A percentile compares a stretch with the other conserved stretches of the same genome.
Evolutionary conservation across 2,888 invertebrate genomes (phyloP).

Genomic region (Tenthredo distinguenda): DNA sequence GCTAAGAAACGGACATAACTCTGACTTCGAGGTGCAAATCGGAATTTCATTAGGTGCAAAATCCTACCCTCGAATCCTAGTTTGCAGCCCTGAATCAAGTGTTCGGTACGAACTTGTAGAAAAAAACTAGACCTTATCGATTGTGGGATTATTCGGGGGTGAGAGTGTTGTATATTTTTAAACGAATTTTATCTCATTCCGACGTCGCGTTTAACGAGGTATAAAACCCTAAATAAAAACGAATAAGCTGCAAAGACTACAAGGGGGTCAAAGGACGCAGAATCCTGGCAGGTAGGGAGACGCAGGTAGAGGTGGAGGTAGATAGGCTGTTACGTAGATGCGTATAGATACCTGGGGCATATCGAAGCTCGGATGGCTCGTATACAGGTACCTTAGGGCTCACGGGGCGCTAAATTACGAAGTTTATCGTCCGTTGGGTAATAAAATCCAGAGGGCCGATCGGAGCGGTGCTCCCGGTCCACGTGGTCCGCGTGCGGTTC

Average conservation of each 20-base stretch:
- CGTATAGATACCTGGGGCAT: constrained; percentile 19
- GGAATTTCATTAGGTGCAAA: too few species aligned
- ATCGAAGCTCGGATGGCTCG: not conserved
- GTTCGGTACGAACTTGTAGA: too few species aligned
- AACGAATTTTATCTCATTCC: not conserved
- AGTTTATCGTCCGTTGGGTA: constrained; percentile 69
- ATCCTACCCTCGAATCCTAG: too few species aligned
- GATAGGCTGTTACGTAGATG: constrained; percentile 22
- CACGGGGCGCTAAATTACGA: constrained; percentile 69
- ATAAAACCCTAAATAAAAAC: not conserved
- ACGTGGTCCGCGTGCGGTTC: constrained; percentile 33
- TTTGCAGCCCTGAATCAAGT: too few species aligned
- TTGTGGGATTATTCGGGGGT: not conserved
- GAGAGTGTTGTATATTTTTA: not conserved
- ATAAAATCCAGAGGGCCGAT: constrained; percentile 63
- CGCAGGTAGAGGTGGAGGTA: not conserved
- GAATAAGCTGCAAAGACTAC: not conserved
- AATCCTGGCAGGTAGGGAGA: constrained; percentile 41
- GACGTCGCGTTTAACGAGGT: not conserved
- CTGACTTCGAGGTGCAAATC: too few species aligned
- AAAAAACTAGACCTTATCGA: not conserved
- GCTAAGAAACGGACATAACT: too few species aligned
- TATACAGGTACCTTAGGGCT: constrained; percentile 54
- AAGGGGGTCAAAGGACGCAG: constrained; percentile 42
- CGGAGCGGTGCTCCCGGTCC: constrained; percentile 46